Percentiles rank a stretch among this genome's conserved stretches.
Evolutionary conservation across 2,888 invertebrate species (phyloP).

Genomic region (Euplagia quadripunctaria): DNA sequence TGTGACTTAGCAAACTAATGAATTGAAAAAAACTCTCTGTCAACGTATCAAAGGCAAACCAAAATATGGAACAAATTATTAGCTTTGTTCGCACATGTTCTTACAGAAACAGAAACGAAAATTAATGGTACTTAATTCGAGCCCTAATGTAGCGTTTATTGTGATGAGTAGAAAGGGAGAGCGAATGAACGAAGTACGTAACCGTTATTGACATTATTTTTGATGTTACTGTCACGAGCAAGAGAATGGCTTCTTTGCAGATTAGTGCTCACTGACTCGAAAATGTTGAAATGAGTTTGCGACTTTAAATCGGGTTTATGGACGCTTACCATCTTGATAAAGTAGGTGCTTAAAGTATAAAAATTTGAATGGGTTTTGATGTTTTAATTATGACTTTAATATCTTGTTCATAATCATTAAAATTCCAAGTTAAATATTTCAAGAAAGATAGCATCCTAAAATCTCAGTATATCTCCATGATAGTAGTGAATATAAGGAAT

Average conservation of each 20-base stretch:
- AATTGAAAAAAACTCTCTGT: no score
- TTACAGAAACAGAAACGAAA: conserved; percentile 38
- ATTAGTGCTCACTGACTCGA: conserved; percentile 53
- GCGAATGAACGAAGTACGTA: conserved; percentile 53
- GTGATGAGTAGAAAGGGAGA: conserved; percentile 59
- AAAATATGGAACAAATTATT: conserved; percentile 13
- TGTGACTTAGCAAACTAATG: no score
- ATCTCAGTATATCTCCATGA: neutral
- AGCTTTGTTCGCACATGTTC: conserved; percentile 11
- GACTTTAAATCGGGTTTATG: conserved; percentile 52
- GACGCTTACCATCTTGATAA: conserved; percentile 49
- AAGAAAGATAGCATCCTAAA: neutral
- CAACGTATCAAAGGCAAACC: neutral
- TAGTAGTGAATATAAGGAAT: no score
- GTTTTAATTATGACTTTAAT: conserved; percentile 43
- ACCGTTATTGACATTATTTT: conserved; percentile 64
- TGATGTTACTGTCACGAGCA: conserved; percentile 61
- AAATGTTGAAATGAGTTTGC: conserved; percentile 54
- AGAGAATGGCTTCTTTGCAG: conserved; percentile 51
- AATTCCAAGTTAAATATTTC: conserved; percentile 1
- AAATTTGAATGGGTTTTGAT: conserved; percentile 38
- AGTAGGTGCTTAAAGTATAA: conserved; percentile 44
- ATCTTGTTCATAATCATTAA: conserved; percentile 12
- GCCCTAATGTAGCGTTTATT: conserved; percentile 56
- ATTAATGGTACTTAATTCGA: conserved; percentile 52